phyloP scores from a whole-genome alignment of 2,888 invertebrate species.

The Tenodera sinensis region DNA sequence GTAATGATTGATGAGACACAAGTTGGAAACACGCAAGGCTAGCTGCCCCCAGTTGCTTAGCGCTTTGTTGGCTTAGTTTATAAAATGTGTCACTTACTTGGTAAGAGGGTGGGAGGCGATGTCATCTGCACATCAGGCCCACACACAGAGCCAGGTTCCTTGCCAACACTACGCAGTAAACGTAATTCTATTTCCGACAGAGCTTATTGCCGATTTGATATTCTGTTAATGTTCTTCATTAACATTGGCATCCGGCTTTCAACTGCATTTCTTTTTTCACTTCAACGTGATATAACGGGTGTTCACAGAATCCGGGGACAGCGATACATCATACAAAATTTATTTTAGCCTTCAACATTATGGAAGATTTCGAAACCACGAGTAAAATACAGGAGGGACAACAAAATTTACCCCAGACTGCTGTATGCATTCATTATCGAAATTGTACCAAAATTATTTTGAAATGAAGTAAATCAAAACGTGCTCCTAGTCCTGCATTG shows the following conservation, averaged over 20 bases:
- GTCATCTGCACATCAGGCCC: not conserved
- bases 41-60: not conserved
- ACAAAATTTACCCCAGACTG: too few species aligned
- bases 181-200: not conserved
- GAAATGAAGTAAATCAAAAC: too few species aligned
- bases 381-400: too few species aligned
- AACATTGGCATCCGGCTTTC: not conserved
- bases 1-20: not conserved
- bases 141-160: not conserved
- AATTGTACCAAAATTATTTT: too few species aligned
- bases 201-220: not conserved
- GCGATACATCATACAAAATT: too few species aligned
- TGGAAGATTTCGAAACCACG: too few species aligned
- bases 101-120: not conserved
- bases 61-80: not conserved
- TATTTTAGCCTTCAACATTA: too few species aligned
- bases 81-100: slow-evolving; percentile 5
- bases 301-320: too few species aligned
- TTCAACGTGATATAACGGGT: not conserved
- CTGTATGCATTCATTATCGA: too few species aligned
- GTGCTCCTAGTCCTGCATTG: too few species aligned
- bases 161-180: not conserved
- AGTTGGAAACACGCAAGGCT: not conserved
- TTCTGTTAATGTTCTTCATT: not conserved
- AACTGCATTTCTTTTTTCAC: not conserved